These are phyloP conservation scores for Sebastes matsubarae DNA, from an alignment of 2,797 vertebrate species.

Conservation along the genomic window DNA sequence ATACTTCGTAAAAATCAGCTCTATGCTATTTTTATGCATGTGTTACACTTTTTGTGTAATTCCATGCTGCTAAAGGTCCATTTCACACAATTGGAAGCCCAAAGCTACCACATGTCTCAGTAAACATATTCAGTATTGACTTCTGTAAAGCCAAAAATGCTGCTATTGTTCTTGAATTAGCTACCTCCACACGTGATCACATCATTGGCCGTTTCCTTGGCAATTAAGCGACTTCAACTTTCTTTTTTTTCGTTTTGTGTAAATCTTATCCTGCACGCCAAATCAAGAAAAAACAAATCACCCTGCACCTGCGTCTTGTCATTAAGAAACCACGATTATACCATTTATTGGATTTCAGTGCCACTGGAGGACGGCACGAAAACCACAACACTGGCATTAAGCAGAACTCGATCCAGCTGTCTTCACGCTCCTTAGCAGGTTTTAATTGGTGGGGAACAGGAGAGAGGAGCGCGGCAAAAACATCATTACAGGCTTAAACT, in stretches of 20 bases:
- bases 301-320: constrained; percentile 79
- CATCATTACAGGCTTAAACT: constrained; percentile 82
- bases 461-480: constrained; percentile 74
- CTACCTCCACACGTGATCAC: not conserved
- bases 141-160: not conserved
- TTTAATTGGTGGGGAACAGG: constrained; percentile 84
- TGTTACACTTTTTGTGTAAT: not conserved
- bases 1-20: not conserved
- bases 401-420: constrained; percentile 80
- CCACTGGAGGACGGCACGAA: constrained; percentile 72
- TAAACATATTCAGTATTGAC: not conserved
- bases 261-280: constrained; percentile 62
- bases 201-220: not conserved
- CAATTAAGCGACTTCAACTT: constrained; percentile 45
- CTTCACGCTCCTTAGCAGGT: constrained; percentile 77
- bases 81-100: not conserved
- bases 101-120: not conserved
- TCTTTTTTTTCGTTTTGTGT: constrained; percentile 28
- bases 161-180: not conserved
- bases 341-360: constrained; percentile 82
- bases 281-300: constrained; percentile 76
- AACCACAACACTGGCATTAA: constrained; percentile 74
- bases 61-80: not conserved
- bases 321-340: constrained; percentile 72
- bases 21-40: not conserved